Evolutionary conservation across 2,797 vertebrate genomes (phyloP).

Genomic region (Epinephelus malabaricus): DNA sequence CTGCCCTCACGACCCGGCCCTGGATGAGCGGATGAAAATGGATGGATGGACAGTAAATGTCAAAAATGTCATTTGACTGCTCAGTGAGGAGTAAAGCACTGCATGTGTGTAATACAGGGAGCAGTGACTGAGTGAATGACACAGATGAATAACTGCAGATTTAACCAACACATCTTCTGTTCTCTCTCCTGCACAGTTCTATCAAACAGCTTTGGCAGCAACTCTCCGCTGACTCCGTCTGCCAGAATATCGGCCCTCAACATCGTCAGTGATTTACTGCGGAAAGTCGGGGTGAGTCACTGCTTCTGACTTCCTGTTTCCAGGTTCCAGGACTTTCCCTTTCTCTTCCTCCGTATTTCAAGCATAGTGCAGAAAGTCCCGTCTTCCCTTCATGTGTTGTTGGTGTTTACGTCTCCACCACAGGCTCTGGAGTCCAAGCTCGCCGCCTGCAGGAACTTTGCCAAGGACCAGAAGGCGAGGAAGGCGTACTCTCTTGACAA

Average conservation of each 20-base stretch:
- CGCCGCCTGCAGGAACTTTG: conserved; percentile 96
- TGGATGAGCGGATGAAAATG: too few relatives aligned
- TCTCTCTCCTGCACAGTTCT: conserved; percentile 82
- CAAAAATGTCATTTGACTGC: too few relatives aligned
- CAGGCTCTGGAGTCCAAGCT: conserved; percentile 98
- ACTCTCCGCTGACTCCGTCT: conserved; percentile 95
- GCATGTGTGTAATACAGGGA: too few relatives aligned
- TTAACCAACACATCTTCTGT: neutral
- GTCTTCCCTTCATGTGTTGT: neutral
- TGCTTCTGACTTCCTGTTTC: neutral
- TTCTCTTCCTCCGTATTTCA: neutral
- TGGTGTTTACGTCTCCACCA: rapidly evolving
- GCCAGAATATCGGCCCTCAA: conserved; percentile 98
- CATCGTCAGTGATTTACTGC: conserved; percentile 96
- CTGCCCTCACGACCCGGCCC: too few relatives aligned
- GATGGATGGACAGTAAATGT: too few relatives aligned
- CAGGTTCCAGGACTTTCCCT: neutral
- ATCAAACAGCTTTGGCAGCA: conserved; percentile 89
- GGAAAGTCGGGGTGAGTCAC: conserved; percentile 95
- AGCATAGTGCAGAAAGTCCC: neutral
- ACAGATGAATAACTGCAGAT: neutral
- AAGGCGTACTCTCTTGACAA: conserved; percentile 91
- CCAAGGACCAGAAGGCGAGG: conserved; percentile 95
- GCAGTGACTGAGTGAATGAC: neutral
- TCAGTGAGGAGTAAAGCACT: too few relatives aligned